Conservation (phyloP, 2,888 invertebrate species). For the Nemapogon koenigi region DNA sequence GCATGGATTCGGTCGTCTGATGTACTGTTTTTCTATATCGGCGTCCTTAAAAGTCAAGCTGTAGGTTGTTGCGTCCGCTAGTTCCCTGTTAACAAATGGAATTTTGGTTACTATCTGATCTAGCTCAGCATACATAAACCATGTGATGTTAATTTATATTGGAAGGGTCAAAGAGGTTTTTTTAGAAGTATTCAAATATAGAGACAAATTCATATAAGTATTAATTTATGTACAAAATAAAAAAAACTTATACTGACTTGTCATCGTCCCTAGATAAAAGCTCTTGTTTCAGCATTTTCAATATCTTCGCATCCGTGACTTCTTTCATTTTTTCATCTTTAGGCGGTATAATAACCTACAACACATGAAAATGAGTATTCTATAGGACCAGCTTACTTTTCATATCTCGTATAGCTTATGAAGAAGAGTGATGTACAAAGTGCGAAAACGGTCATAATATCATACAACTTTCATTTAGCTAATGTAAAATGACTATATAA, state of each 20-base stretch:
- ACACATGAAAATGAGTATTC: background rate
- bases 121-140: background rate
- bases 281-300: conserved; percentile 77
- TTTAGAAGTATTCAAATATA: too few species aligned
- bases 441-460: too few species aligned
- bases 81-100: conserved; percentile 30
- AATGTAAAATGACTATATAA: too few species aligned
- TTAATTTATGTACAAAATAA: background rate
- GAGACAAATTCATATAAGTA: background rate
- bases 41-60: conserved; percentile 44
- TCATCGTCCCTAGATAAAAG: conserved; percentile 84
- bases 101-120: background rate
- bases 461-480: too few species aligned
- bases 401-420: too few species aligned
- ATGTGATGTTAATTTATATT: background rate
- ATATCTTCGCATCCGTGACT: conserved; percentile 79
- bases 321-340: conserved; percentile 56
- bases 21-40: conserved; percentile 38
- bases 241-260: conserved; percentile 61
- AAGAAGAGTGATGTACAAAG: too few species aligned
- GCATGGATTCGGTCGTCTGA: conserved; percentile 35
- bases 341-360: conserved; percentile 47
- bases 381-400: too few species aligned
- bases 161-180: background rate
- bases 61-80: conserved; percentile 45